Percentiles rank a stretch among this genome's conserved stretches.
These are phyloP conservation scores for Ranitomeya imitator DNA, from an alignment of 2,113 vertebrate genomes.

Conservation along the genomic window DNA sequence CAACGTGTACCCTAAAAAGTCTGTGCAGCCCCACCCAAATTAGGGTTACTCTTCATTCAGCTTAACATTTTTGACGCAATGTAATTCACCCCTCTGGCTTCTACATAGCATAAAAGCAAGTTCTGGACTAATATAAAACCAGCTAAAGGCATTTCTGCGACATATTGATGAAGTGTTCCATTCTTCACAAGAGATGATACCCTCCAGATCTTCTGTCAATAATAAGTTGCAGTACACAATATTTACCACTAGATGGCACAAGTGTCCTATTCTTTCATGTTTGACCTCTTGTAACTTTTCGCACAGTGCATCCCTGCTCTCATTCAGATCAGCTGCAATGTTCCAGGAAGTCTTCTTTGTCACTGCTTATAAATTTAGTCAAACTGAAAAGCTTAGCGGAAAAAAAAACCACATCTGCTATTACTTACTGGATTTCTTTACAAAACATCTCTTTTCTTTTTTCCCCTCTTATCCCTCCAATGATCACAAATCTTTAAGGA, in stretches of 20 bases:
- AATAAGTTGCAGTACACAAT: not conserved
- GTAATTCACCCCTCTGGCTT: too few species aligned
- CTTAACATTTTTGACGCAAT: too few species aligned
- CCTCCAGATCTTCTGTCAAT: too few species aligned
- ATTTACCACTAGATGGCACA: slow-evolving; percentile 29
- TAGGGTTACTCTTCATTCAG: too few species aligned
- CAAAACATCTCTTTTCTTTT: not conserved
- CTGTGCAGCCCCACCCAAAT: too few species aligned
- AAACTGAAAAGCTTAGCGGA: not conserved
- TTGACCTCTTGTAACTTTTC: slow-evolving; percentile 31
- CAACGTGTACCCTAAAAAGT: too few species aligned
- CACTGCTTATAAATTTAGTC: slow-evolving; percentile 51
- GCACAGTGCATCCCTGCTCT: slow-evolving; percentile 13
- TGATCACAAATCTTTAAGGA: slow-evolving; percentile 41
- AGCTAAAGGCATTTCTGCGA: too few species aligned
- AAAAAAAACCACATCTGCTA: slow-evolving; percentile 55
- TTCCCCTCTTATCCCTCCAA: not conserved
- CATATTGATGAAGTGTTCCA: too few species aligned
- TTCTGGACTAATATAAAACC: too few species aligned
- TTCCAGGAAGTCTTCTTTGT: slow-evolving; percentile 53
- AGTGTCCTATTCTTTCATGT: not conserved
- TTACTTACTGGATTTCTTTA: slow-evolving; percentile 47
- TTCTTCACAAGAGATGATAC: too few species aligned
- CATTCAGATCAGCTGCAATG: slow-evolving; percentile 20
- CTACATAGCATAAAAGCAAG: too few species aligned